Percentiles rank a stretch among this genome's conserved stretches.
phyloP scores from a whole-genome alignment of 1,140 invertebrate genomes.

The Rhynchophorus ferrugineus region DNA sequence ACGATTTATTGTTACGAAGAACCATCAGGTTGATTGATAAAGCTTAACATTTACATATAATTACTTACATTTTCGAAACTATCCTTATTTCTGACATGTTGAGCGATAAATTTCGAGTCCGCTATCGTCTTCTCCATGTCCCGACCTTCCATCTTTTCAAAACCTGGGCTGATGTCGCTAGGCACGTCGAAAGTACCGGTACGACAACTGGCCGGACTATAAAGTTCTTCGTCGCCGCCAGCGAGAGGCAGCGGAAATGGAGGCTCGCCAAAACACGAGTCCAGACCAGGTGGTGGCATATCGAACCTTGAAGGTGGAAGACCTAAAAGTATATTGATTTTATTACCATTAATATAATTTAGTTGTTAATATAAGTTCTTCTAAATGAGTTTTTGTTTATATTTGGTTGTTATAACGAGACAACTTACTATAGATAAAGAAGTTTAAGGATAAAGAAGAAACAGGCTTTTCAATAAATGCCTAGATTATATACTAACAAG shows the following conservation, averaged over 20 bases:
- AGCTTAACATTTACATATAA: too few relatives aligned
- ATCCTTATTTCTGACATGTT: constrained; percentile 90
- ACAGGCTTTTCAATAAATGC: too few relatives aligned
- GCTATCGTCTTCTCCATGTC: constrained; percentile 84
- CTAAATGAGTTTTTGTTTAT: too few relatives aligned
- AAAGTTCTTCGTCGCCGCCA: constrained; percentile 71
- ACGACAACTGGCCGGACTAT: constrained; percentile 54
- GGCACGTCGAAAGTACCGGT: constrained; percentile 44
- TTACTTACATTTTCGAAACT: constrained; percentile 89
- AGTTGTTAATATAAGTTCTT: too few relatives aligned
- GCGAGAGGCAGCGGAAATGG: constrained; percentile 61
- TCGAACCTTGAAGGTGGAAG: constrained; percentile 49
- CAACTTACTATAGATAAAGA: too few relatives aligned
- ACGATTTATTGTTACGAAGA: too few relatives aligned
- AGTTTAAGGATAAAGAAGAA: too few relatives aligned
- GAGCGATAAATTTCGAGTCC: constrained; percentile 86
- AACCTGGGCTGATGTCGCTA: constrained; percentile 67
- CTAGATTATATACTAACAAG: too few relatives aligned
- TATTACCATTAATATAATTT: too few relatives aligned
- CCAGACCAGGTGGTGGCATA: constrained; percentile 46
- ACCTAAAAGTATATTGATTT: constrained; percentile 3
- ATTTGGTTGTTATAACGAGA: too few relatives aligned
- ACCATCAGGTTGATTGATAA: too few relatives aligned
- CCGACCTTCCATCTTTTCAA: constrained; percentile 65
- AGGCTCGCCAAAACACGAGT: constrained; percentile 55